phyloP scores from a whole-genome alignment of 2,888 invertebrate genomes.

The Dilophus febrilis region DNA sequence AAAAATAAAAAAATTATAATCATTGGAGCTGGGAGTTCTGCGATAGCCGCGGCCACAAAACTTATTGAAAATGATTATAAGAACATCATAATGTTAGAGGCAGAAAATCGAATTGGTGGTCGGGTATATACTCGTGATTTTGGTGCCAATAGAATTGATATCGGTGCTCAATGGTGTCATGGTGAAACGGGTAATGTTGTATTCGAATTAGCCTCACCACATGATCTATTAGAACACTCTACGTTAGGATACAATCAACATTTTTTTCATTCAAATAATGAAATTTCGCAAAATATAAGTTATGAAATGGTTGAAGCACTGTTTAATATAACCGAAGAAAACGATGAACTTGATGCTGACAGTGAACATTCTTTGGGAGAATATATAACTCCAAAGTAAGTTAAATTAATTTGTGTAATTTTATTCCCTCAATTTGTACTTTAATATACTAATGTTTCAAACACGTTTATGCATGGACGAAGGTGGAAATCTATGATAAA shows the following conservation, averaged over 20 bases:
- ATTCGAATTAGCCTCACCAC: slow-evolving; percentile 4
- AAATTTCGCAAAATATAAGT: slow-evolving; percentile 22
- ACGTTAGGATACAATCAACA: too few species aligned
- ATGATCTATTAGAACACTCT: background rate
- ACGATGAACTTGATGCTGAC: slow-evolving; percentile 18
- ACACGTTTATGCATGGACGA: too few species aligned
- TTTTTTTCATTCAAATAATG: too few species aligned
- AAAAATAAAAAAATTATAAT: slow-evolving; percentile 17
- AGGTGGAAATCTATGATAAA: too few species aligned
- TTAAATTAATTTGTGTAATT: background rate
- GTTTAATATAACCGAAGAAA: slow-evolving; percentile 23
- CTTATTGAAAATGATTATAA: slow-evolving; percentile 27
- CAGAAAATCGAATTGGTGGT: slow-evolving; percentile 45
- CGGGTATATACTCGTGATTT: slow-evolving; percentile 36
- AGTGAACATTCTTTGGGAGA: slow-evolving; percentile 22
- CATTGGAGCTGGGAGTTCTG: slow-evolving; percentile 27
- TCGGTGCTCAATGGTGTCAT: too few species aligned
- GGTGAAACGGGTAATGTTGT: too few species aligned
- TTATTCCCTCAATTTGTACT: background rate
- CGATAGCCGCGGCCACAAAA: slow-evolving; percentile 26
- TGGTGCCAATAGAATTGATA: slow-evolving; percentile 14
- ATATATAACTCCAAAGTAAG: slow-evolving; percentile 19
- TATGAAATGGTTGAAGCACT: slow-evolving; percentile 23
- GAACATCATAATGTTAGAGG: slow-evolving; percentile 41
- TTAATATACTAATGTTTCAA: too few species aligned